Percentiles rank a stretch among this genome's conserved stretches.
Evolutionary conservation across 2,113 vertebrate genomes (phyloP).

Genomic region (Bambusicola thoracicus): DNA sequence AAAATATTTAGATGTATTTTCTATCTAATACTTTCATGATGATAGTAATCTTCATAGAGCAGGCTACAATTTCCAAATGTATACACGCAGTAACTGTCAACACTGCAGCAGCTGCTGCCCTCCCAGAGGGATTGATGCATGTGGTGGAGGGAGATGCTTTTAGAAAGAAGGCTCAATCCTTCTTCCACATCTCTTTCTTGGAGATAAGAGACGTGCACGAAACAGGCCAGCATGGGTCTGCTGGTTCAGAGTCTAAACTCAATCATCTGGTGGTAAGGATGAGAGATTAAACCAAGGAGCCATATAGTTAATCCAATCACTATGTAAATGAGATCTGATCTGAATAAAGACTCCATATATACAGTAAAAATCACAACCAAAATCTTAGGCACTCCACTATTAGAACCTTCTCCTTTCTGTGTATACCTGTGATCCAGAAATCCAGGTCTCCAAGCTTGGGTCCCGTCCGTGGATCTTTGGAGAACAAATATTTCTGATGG

Average conservation of each 20-base stretch:
- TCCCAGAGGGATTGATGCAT: not conserved
- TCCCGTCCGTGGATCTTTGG: not conserved
- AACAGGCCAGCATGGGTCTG: fast-evolving
- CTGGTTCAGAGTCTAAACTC: not conserved
- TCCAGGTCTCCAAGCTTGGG: not conserved
- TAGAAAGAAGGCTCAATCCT: not conserved
- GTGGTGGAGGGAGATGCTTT: not conserved
- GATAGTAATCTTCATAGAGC: not conserved
- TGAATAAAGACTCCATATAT: not conserved
- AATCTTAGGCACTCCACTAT: not conserved
- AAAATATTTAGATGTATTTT: not conserved
- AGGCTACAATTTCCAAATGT: not conserved
- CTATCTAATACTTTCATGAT: not conserved
- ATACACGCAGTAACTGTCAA: not conserved
- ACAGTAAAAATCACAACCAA: not conserved
- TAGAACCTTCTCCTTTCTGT: not conserved
- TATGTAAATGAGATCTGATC: not conserved
- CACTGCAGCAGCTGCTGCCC: not conserved
- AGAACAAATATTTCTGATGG: not conserved
- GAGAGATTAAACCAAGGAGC: not conserved
- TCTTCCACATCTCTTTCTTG: not conserved
- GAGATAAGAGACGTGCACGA: not conserved
- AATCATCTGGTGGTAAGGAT: not conserved
- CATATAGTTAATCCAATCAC: not conserved
- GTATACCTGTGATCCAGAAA: not conserved